phyloP scores from a whole-genome alignment of 2,888 invertebrate species.

The Metallyticus violacea region DNA sequence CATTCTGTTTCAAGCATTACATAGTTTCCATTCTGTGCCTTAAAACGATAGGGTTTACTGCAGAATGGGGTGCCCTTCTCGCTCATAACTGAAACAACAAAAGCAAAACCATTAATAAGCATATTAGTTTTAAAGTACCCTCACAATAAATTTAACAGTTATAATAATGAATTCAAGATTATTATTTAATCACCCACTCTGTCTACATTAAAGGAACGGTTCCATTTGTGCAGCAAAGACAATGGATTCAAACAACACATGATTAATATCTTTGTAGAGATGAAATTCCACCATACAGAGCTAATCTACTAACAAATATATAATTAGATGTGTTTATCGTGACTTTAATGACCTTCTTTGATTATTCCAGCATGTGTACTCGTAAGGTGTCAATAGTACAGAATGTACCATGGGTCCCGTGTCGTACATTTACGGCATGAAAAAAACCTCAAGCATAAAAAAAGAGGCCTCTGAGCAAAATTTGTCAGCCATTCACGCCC shows the following conservation, averaged over 20 bases:
- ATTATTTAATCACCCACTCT: not conserved
- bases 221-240: not conserved
- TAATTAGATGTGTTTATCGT: not conserved
- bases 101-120: not conserved
- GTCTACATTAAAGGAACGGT: not conserved
- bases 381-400: too few relatives aligned
- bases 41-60: conserved; percentile 75
- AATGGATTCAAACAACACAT: not conserved
- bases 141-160: too few relatives aligned
- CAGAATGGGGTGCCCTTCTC: conserved; percentile 68
- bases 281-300: not conserved
- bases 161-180: not conserved
- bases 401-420: too few relatives aligned
- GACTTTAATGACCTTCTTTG: too few relatives aligned
- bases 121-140: too few relatives aligned
- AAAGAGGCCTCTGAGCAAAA: too few relatives aligned
- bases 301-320: not conserved
- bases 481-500: too few relatives aligned
- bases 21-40: conserved; percentile 79
- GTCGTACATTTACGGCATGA: too few relatives aligned
- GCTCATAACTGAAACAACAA: conserved; percentile 62
- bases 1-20: conserved; percentile 87
- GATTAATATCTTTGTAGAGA: not conserved
- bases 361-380: too few relatives aligned
- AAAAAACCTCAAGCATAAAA: too few relatives aligned